Base-by-base conservation (phyloP, 2,797 vertebrate genomes). In the Chloroceryle inda region DNA sequence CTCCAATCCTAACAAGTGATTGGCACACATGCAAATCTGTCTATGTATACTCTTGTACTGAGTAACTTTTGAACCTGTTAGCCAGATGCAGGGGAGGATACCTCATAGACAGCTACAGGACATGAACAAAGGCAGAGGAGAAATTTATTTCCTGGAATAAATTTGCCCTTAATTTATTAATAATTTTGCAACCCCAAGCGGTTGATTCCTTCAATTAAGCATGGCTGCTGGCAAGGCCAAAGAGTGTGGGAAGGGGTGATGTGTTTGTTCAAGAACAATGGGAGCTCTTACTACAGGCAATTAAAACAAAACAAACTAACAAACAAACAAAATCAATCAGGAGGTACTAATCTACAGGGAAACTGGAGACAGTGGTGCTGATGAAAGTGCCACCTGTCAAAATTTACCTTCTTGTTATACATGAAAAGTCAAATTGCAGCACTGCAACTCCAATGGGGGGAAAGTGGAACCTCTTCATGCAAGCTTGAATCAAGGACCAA, bases 71-170 rank as follows among this genome's bases (percentile, higher is more conserved):
- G 31, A 78, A 52, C 40, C 50, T 90, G 55, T 45, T 40, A 76
- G 35, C 45, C 59, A 87, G 59, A 52, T 69, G 56, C 37, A 73
- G 33, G 37, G 23, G 40, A 87, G 56, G 61, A 40, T 58, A 35
- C n/a, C 37, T 81, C 66, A 44, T 19, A 85, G 42, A 37, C 37
- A 90, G 33, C 22, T 85, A 74, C 31, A 64, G 45, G 9, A 35
- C 53, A n/a, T 18, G 42, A 90, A 85, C 31, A 85, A 66, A 92
- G 31, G 56, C 66, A 91, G 72, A 74, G 47, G 17, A 73, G 23
- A 85, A 92, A 88, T 61, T 59, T 77, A 85, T 84, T 69, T 77
- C 62, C 76, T 85, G 58, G 47, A 71, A 74, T 71, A 26, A 13
- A 21, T 78, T 71, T 88, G 22, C 18, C 31, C 66, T 77, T 88